phyloP scores from a whole-genome alignment of 2,113 vertebrate genomes.

The Chionomys nivalis region DNA sequence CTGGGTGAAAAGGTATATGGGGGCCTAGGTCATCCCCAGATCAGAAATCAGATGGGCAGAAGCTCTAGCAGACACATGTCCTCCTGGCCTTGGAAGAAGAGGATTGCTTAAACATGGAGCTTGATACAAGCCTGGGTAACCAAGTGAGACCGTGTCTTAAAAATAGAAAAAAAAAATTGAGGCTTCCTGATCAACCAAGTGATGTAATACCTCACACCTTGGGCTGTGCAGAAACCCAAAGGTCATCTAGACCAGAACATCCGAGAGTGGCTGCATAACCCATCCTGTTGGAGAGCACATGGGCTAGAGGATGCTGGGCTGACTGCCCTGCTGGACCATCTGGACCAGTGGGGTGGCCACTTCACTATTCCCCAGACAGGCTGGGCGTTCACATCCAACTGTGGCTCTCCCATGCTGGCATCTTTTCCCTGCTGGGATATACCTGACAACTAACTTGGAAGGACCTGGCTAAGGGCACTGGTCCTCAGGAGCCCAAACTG shows the following conservation, averaged over 20 bases:
- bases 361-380: background rate
- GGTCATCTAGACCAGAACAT: too few species aligned
- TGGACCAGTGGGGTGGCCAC: background rate
- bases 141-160: background rate
- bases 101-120: background rate
- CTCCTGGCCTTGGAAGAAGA: background rate
- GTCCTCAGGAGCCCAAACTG: background rate
- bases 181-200: background rate
- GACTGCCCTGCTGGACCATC: background rate
- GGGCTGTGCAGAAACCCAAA: background rate
- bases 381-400: background rate
- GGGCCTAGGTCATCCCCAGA: background rate
- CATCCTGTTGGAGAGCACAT: background rate
- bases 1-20: background rate
- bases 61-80: too few species aligned
- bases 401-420: background rate
- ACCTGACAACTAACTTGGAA: background rate
- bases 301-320: background rate
- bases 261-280: background rate
- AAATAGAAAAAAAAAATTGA: background rate
- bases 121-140: background rate
- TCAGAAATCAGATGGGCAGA: background rate
- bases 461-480: accelerated
- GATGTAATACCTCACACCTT: background rate
- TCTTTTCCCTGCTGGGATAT: background rate